phyloP scores from a whole-genome alignment of 2,888 invertebrate species.

The Pteria penguin region DNA sequence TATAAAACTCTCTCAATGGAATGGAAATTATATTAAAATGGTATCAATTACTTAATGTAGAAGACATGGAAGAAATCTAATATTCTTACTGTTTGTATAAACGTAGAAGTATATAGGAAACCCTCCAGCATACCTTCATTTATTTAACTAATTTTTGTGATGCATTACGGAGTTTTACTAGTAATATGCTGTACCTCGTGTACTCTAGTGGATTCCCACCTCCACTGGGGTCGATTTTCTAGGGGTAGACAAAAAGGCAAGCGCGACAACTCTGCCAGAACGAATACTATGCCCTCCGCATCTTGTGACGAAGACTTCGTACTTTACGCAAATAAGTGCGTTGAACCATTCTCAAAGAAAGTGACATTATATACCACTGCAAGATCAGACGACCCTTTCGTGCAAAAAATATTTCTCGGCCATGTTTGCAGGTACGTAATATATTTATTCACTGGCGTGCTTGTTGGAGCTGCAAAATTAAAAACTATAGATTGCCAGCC shows the following conservation, averaged over 20 bases:
- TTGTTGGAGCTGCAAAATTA: too few species aligned
- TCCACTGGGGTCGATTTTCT: background rate
- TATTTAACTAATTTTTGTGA: too few species aligned
- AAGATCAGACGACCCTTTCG: conserved; percentile 30
- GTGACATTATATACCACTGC: conserved; percentile 20
- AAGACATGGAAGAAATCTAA: too few species aligned
- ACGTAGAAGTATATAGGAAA: too few species aligned
- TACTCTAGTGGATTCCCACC: background rate
- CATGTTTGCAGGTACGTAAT: conserved; percentile 45
- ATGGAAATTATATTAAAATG: too few species aligned
- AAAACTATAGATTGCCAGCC: too few species aligned
- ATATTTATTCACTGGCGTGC: too few species aligned
- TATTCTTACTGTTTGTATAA: too few species aligned
- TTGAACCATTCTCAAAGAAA: conserved; percentile 36
- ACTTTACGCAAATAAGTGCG: conserved; percentile 18
- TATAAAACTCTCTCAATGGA: too few species aligned
- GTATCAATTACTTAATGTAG: too few species aligned
- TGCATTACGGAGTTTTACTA: background rate
- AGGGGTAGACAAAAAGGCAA: background rate
- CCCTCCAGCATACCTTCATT: too few species aligned
- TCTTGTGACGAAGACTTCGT: conserved; percentile 28
- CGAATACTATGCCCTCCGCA: background rate
- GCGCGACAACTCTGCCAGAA: background rate
- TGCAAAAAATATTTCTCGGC: conserved; percentile 38
- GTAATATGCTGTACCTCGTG: background rate